phyloP scores from a whole-genome alignment of 2,113 vertebrate species.

The Xiphophorus hellerii region DNA sequence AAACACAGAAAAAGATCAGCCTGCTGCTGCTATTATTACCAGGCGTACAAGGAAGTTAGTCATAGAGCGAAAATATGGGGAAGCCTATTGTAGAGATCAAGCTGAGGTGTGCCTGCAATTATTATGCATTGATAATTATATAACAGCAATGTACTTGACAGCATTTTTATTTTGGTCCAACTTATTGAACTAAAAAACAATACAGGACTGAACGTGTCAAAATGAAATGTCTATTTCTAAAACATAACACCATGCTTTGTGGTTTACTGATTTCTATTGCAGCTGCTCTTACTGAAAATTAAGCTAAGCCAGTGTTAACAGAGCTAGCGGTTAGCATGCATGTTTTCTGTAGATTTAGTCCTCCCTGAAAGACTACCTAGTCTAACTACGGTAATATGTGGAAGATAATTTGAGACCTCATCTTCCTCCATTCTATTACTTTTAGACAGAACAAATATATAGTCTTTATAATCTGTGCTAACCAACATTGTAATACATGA shows the following conservation, averaged over 20 bases:
- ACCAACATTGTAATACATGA: too few relatives aligned
- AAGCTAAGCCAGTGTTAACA: neutral
- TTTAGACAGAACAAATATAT: too few relatives aligned
- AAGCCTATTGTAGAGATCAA: neutral
- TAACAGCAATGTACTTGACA: neutral
- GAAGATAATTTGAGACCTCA: too few relatives aligned
- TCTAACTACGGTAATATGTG: too few relatives aligned
- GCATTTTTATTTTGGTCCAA: neutral
- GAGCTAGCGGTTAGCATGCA: neutral
- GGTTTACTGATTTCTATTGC: too few relatives aligned
- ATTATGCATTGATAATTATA: neutral
- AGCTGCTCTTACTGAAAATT: too few relatives aligned
- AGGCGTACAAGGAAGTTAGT: constrained; percentile 32
- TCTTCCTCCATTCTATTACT: too few relatives aligned
- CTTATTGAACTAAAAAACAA: neutral
- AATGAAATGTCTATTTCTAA: neutral
- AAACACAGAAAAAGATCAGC: neutral
- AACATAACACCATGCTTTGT: neutral
- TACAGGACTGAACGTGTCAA: neutral
- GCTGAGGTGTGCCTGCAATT: neutral
- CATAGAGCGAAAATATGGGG: neutral
- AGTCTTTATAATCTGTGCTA: too few relatives aligned
- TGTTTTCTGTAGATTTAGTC: too few relatives aligned
- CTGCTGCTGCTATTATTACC: constrained; percentile 24
- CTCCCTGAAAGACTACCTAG: too few relatives aligned